phyloP scores from a whole-genome alignment of 92 coral and sea anemone species.

The Paragorgia papillata region DNA sequence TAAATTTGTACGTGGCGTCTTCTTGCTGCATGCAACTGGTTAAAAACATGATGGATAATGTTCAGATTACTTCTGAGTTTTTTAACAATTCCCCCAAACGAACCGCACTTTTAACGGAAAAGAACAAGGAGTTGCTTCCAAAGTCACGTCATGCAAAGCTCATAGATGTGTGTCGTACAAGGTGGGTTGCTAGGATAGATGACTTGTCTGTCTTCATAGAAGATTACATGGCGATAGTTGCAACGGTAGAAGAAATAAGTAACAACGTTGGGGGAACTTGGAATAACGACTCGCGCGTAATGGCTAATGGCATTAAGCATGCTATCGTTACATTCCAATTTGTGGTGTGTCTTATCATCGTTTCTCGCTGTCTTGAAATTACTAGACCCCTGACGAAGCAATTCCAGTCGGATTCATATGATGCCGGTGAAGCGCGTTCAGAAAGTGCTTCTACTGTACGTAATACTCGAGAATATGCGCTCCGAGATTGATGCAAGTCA shows the following conservation, averaged over 20 bases:
- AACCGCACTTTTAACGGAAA: background rate
- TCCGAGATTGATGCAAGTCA: background rate
- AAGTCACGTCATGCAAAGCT: background rate
- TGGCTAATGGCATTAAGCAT: no score
- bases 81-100: constrained; percentile 20
- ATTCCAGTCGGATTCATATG: background rate
- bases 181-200: constrained; percentile 24
- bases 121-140: background rate
- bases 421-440: background rate
- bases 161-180: constrained; percentile 10
- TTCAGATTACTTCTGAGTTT: background rate
- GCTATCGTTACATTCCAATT: no score
- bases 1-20: constrained; percentile 10
- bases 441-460: background rate
- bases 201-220: background rate
- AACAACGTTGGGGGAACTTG: background rate
- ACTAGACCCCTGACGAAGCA: constrained; percentile 7
- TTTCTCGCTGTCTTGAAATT: background rate
- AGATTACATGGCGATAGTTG: background rate
- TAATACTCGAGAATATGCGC: background rate
- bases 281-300: no score
- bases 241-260: background rate
- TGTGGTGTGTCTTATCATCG: no score
- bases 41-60: constrained; percentile 23
- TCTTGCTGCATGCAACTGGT: background rate